These are phyloP conservation scores for Acomys russatus DNA, from an alignment of 2,797 vertebrate genomes.

Conservation along the genomic window DNA sequence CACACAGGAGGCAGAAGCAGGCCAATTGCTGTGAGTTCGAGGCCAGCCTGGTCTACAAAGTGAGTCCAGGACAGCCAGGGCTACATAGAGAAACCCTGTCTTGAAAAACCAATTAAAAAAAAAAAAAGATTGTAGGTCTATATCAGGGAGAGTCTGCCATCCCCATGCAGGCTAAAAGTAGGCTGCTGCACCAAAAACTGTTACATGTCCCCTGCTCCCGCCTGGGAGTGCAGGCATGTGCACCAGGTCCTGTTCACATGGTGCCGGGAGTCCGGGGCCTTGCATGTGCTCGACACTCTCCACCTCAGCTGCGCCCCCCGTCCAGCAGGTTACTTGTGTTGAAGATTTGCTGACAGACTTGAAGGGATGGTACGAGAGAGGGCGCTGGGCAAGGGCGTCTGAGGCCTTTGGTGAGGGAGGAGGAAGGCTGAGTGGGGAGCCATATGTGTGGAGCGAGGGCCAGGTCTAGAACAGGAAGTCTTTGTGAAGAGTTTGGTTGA, in stretches of 20 bases:
- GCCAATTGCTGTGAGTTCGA: too few species aligned
- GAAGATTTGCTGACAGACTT: neutral
- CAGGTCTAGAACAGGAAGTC: neutral
- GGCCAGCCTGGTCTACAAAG: neutral
- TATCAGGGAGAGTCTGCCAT: neutral
- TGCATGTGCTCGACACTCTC: too few species aligned
- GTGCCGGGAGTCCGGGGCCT: too few species aligned
- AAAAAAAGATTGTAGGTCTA: neutral
- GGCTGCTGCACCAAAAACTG: neutral
- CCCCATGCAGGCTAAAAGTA: neutral
- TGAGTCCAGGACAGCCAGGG: neutral
- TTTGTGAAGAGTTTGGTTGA: neutral
- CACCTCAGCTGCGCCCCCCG: rapidly evolving
- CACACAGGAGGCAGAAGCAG: neutral
- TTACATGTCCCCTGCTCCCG: neutral
- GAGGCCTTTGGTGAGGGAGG: neutral
- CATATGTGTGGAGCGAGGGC: neutral
- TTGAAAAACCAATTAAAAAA: neutral
- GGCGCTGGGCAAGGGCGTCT: too few species aligned
- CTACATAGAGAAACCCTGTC: neutral
- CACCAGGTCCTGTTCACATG: neutral
- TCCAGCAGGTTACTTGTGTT: neutral
- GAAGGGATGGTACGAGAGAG: neutral
- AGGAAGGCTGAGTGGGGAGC: neutral
- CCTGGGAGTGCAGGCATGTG: rapidly evolving